Conservation (phyloP, 2,113 vertebrate species). For the Gavia stellata region DNA sequence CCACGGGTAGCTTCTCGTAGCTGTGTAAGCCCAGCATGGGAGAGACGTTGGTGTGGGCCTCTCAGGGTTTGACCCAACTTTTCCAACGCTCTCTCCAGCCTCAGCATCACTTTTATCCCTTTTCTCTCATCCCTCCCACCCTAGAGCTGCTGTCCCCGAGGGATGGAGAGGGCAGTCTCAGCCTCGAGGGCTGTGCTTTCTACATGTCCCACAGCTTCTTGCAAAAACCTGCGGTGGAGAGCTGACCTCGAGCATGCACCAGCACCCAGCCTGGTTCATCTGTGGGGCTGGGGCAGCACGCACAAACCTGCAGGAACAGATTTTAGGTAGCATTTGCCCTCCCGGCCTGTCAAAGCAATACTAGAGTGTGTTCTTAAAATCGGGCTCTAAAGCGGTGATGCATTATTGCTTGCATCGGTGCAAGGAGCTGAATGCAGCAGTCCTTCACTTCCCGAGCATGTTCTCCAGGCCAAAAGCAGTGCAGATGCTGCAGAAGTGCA, state of each 20-base stretch:
- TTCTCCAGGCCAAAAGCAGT: background rate
- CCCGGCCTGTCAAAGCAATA: background rate
- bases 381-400: background rate
- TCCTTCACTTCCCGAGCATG: rapidly evolving
- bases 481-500: background rate
- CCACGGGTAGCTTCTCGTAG: background rate
- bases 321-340: background rate
- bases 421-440: background rate
- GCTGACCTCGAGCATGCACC: background rate
- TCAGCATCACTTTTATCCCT: background rate
- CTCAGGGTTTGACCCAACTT: background rate
- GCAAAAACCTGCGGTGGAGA: background rate
- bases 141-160: background rate
- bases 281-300: background rate
- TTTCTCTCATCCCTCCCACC: background rate
- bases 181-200: background rate
- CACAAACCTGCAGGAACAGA: background rate
- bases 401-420: background rate
- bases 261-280: background rate
- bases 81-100: background rate
- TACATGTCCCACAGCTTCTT: background rate
- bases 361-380: rapidly evolving
- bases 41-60: background rate
- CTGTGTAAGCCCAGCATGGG: background rate
- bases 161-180: background rate